Conservation (phyloP, 2,888 invertebrate genomes). For the Rotaria socialis region DNA sequence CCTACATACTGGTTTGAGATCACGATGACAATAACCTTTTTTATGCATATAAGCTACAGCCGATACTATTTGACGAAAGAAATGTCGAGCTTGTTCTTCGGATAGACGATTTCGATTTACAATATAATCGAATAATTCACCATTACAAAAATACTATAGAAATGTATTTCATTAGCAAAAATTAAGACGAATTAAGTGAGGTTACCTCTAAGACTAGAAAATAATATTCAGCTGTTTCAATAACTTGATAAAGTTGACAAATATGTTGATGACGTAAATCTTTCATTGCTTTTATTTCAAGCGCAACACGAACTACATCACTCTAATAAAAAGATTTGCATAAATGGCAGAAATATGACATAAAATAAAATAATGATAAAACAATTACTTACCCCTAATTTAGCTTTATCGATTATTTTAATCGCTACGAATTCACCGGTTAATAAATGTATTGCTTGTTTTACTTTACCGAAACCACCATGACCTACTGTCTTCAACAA, state of each 20-base stretch:
- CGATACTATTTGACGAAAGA: slow-evolving; percentile 74
- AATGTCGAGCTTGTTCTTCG: slow-evolving; percentile 72
- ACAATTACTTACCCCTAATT: slow-evolving; percentile 34
- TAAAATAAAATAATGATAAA: neutral
- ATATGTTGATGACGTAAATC: slow-evolving; percentile 70
- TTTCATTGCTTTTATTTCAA: slow-evolving; percentile 72
- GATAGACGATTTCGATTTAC: slow-evolving; percentile 70
- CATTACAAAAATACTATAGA: slow-evolving; percentile 71
- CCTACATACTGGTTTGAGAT: slow-evolving; percentile 69
- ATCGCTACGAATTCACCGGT: slow-evolving; percentile 46
- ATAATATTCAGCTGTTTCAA: slow-evolving; percentile 71
- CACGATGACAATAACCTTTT: slow-evolving; percentile 73
- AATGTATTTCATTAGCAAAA: neutral
- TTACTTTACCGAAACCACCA: slow-evolving; percentile 47
- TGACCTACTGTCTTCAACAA: slow-evolving; percentile 45
- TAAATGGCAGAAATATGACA: neutral
- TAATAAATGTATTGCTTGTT: slow-evolving; percentile 41
- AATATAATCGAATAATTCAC: slow-evolving; percentile 79
- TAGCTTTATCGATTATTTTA: slow-evolving; percentile 46
- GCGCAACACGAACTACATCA: slow-evolving; percentile 63
- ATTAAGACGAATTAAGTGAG: too few species aligned
- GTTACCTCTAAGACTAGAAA: slow-evolving; percentile 72
- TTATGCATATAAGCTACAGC: slow-evolving; percentile 74
- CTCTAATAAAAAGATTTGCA: neutral
- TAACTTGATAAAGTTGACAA: slow-evolving; percentile 73